A percentile compares a stretch with the other conserved stretches of the same genome.
phyloP scores from a whole-genome alignment of 2,888 invertebrate species.

The Apocheima hispidaria region DNA sequence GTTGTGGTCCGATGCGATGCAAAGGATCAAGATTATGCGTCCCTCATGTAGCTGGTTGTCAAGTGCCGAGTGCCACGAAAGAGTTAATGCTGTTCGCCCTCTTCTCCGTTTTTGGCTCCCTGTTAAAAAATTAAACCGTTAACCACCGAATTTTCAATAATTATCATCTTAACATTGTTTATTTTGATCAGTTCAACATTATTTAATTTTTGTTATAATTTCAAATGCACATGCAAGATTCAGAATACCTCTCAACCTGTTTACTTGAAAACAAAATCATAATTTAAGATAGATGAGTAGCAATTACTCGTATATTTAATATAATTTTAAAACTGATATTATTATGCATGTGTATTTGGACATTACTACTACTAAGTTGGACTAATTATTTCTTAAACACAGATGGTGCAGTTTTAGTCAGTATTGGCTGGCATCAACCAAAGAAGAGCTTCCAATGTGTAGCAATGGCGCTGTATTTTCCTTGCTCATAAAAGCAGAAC shows the following conservation, averaged over 20 bases:
- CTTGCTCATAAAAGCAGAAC: neutral
- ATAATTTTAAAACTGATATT: neutral
- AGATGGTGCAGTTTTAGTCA: neutral
- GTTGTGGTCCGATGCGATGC: constrained; percentile 68
- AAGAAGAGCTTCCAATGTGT: neutral
- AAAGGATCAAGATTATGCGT: constrained; percentile 79
- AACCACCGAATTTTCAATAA: neutral
- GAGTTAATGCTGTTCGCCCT: constrained; percentile 95
- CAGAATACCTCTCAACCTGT: neutral
- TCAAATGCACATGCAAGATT: neutral
- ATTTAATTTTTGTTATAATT: neutral
- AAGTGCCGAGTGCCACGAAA: constrained; percentile 91
- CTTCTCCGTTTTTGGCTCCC: constrained; percentile 94
- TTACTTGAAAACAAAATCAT: neutral
- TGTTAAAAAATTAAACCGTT: constrained; percentile 59
- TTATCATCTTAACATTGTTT: no score
- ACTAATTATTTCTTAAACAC: neutral
- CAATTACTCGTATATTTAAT: no score
- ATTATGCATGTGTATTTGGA: neutral
- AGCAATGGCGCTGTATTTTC: neutral
- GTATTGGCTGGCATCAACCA: constrained; percentile 9
- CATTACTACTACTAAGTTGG: neutral
- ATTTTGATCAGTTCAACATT: neutral
- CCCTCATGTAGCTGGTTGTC: constrained; percentile 88
- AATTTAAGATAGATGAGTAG: neutral